phyloP scores from a whole-genome alignment of 2,888 invertebrate genomes.

The Clusia tigrina region DNA sequence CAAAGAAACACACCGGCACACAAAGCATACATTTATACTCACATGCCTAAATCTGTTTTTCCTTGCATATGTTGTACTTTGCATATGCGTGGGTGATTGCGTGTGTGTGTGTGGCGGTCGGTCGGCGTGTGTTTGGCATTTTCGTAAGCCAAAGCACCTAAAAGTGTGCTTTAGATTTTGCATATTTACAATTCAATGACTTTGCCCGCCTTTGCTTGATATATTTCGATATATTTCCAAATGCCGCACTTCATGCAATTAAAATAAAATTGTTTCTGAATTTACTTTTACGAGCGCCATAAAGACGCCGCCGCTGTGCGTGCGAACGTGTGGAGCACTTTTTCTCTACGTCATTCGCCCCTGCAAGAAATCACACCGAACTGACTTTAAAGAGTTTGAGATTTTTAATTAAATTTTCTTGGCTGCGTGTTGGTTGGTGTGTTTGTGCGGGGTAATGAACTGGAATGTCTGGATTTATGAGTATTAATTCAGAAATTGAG shows the following conservation, averaged over 20 bases:
- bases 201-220: no score
- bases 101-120: neutral
- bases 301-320: no score
- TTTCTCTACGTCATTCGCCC: no score
- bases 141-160: neutral
- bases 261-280: conserved; percentile 3
- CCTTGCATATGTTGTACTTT: no score
- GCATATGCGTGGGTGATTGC: neutral
- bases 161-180: conserved; percentile 6
- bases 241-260: neutral
- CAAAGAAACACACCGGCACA: conserved; percentile 24
- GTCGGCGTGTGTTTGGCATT: neutral
- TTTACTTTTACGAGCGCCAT: conserved; percentile 3
- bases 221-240: neutral
- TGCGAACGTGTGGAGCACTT: no score
- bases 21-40: neutral
- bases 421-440: no score
- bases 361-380: neutral
- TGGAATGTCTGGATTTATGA: conserved; percentile 33
- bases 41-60: no score
- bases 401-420: conserved; percentile 8
- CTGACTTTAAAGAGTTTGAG: neutral
- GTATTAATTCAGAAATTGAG: conserved; percentile 1
- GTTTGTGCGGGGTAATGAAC: conserved; percentile 42
- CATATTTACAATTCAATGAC: neutral